Percentiles rank a stretch among this genome's conserved stretches.
Conservation (phyloP, 2,888 invertebrate species). For the Cryptus armator region DNA sequence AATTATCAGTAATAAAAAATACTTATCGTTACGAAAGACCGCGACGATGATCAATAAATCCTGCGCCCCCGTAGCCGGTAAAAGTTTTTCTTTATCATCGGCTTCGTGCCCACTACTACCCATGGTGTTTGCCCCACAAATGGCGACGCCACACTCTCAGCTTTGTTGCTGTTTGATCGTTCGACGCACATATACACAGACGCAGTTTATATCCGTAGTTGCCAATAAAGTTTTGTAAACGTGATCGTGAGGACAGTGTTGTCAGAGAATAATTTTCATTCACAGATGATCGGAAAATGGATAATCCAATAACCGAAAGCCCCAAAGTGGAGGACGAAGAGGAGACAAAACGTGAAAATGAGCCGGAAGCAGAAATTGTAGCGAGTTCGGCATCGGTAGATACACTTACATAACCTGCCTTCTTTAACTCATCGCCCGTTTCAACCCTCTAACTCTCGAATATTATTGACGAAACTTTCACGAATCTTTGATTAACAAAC, state of each 20-base stretch:
- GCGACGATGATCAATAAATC: background rate
- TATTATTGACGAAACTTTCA: background rate
- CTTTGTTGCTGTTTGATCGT: constrained; percentile 27
- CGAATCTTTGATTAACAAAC: background rate
- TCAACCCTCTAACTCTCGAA: background rate
- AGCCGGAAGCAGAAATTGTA: constrained; percentile 52
- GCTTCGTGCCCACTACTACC: background rate
- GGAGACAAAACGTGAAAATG: constrained; percentile 73
- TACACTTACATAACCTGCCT: constrained; percentile 63
- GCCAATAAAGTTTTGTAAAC: background rate
- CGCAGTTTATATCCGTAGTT: background rate
- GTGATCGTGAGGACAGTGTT: background rate
- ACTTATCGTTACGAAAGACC: background rate
- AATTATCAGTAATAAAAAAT: background rate
- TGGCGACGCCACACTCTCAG: constrained; percentile 22
- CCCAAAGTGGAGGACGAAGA: constrained; percentile 71
- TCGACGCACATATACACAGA: background rate
- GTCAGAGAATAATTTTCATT: constrained; percentile 12
- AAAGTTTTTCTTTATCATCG: constrained; percentile 31
- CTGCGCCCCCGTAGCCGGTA: constrained; percentile 10
- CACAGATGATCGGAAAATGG: constrained; percentile 76
- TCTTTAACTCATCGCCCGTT: background rate
- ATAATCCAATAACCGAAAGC: constrained; percentile 72
- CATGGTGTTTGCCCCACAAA: background rate
- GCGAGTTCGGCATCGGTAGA: constrained; percentile 57